Conservation (phyloP, 2,888 invertebrate genomes). For the Suillia variegata region DNA sequence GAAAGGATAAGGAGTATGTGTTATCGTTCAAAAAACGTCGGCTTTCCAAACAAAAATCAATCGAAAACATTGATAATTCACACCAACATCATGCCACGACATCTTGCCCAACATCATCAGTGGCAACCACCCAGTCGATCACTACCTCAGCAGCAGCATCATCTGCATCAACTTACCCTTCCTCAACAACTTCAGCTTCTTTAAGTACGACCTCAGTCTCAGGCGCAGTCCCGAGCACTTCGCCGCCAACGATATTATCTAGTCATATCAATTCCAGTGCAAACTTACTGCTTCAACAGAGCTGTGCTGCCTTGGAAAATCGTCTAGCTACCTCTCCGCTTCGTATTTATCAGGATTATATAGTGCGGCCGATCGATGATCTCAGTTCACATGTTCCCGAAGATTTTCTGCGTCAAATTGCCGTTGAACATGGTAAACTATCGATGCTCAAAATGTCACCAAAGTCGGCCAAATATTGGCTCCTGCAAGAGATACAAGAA, state of each 20-base stretch:
- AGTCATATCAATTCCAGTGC: slow-evolving; percentile 31
- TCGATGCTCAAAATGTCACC: slow-evolving; percentile 68
- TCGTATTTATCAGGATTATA: slow-evolving; percentile 54
- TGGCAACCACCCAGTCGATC: slow-evolving; percentile 10
- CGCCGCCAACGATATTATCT: slow-evolving; percentile 19
- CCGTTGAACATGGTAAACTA: slow-evolving; percentile 58
- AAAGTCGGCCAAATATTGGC: slow-evolving; percentile 82
- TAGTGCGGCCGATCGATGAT: slow-evolving; percentile 44
- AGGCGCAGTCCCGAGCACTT: slow-evolving; percentile 25
- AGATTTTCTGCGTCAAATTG: slow-evolving; percentile 55
- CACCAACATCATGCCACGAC: not conserved
- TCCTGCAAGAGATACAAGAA: slow-evolving; percentile 79
- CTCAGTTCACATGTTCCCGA: slow-evolving; percentile 42
- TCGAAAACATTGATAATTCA: slow-evolving; percentile 53
- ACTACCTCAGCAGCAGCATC: slow-evolving; percentile 21
- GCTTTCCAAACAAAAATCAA: slow-evolving; percentile 58
- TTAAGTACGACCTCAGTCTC: too few relatives aligned
- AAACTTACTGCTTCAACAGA: slow-evolving; percentile 36
- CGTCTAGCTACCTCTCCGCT: slow-evolving; percentile 47
- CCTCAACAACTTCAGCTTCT: too few relatives aligned
- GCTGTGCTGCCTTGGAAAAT: slow-evolving; percentile 37
- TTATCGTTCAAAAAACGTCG: slow-evolving; percentile 59
- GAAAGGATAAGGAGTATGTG: slow-evolving; percentile 56
- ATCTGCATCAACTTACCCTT: too few relatives aligned
- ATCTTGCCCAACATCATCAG: slow-evolving; percentile 6